Conservation (phyloP, 2,888 invertebrate species). For the Hymenopus coronatus region DNA sequence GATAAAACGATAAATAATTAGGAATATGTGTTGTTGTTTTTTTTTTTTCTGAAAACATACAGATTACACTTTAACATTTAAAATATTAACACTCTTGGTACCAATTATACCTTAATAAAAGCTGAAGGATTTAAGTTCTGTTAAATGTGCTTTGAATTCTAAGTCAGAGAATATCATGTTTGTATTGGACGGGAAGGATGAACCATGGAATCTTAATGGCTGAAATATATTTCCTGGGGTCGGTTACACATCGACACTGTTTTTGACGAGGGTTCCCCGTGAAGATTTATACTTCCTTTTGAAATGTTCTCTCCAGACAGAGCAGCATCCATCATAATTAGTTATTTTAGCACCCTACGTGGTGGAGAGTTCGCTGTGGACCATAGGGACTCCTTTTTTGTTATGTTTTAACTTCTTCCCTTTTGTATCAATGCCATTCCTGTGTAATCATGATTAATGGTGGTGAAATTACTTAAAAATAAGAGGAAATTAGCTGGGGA, state of each 20-base stretch:
- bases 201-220: not conserved
- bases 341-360: not conserved
- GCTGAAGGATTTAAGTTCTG: no score
- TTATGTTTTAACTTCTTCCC: not conserved
- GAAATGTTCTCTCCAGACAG: not conserved
- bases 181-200: not conserved
- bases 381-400: not conserved
- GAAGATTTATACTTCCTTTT: not conserved
- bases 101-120: no score
- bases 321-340: not conserved
- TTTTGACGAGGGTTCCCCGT: not conserved
- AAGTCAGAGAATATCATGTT: no score
- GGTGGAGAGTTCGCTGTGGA: not conserved
- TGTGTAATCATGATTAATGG: not conserved
- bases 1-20: no score
- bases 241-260: not conserved
- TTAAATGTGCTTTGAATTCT: no score
- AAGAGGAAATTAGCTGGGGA: not conserved
- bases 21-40: no score
- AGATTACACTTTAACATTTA: no score
- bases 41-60: no score
- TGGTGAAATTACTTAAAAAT: not conserved
- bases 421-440: not conserved
- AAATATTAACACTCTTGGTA: no score
- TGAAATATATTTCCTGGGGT: not conserved